A percentile compares a stretch with the other conserved stretches of the same genome.
Evolutionary conservation across 1,140 invertebrate genomes (phyloP).

Genomic region (Danaus plexippus): DNA sequence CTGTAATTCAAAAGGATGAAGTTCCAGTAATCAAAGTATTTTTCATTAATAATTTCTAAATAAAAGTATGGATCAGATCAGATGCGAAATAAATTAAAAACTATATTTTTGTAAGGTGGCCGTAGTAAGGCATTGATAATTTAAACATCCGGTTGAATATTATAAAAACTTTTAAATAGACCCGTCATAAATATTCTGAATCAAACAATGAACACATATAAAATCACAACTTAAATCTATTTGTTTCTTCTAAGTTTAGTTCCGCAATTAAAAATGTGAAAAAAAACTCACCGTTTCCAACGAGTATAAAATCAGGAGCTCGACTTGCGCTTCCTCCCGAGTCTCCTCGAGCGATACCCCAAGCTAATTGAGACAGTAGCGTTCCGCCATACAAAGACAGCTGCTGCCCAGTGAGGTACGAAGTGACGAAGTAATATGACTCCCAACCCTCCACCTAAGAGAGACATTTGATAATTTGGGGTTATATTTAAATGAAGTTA

Average conservation of each 20-base stretch:
- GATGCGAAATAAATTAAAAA: slow-evolving; percentile 1
- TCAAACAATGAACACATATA: too few relatives aligned
- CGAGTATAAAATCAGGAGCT: slow-evolving; percentile 88
- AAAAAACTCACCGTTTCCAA: slow-evolving; percentile 70
- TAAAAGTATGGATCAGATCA: too few relatives aligned
- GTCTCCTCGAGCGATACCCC: slow-evolving; percentile 90
- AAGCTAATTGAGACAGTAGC: slow-evolving; percentile 83
- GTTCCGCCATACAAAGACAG: slow-evolving; percentile 88
- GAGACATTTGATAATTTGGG: not conserved
- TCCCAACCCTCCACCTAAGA: slow-evolving; percentile 73
- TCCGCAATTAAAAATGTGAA: not conserved
- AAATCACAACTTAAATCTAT: too few relatives aligned
- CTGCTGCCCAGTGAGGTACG: slow-evolving; percentile 81
- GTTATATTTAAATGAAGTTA: not conserved
- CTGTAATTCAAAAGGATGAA: slow-evolving; percentile 33
- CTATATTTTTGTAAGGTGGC: not conserved
- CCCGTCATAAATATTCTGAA: too few relatives aligned
- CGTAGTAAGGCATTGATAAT: too few relatives aligned
- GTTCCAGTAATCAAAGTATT: too few relatives aligned
- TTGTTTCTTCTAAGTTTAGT: too few relatives aligned
- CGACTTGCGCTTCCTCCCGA: slow-evolving; percentile 88
- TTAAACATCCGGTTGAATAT: too few relatives aligned
- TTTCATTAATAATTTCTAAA: too few relatives aligned
- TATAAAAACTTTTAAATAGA: too few relatives aligned
- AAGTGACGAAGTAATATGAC: slow-evolving; percentile 91